Percentiles rank a stretch among this genome's conserved stretches.
phyloP scores from a whole-genome alignment of 2,113 vertebrate genomes.

The Prietella phreatophila region DNA sequence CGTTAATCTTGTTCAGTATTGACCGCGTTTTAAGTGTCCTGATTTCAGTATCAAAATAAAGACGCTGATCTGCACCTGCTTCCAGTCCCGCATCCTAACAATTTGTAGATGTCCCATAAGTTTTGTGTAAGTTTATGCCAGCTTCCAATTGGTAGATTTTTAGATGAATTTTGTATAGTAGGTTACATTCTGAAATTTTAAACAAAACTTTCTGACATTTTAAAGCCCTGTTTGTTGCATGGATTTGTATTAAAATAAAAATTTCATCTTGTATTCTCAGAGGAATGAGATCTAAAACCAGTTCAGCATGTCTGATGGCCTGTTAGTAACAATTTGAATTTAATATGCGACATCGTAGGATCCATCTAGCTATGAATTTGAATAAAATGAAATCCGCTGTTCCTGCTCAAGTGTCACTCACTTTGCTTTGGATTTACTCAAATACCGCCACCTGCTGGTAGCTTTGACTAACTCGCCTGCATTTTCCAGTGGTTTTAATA shows the following conservation, averaged over 20 bases:
- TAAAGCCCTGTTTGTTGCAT: background rate
- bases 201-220: background rate
- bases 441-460: constrained; percentile 50
- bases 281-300: background rate
- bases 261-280: background rate
- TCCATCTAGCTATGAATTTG: background rate
- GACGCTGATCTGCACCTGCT: no score
- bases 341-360: background rate
- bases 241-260: background rate
- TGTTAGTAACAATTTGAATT: background rate
- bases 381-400: background rate
- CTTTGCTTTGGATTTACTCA: background rate
- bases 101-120: background rate
- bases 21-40: no score
- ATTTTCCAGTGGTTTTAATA: background rate
- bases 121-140: background rate
- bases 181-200: background rate
- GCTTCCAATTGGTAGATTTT: background rate
- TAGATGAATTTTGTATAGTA: background rate
- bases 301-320: background rate
- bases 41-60: no score
- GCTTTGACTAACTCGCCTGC: background rate
- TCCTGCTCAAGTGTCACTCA: background rate
- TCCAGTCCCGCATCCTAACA: no score
- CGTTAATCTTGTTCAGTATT: no score